phyloP scores from a whole-genome alignment of 2,888 invertebrate species.

The Ophion slaviceki region DNA sequence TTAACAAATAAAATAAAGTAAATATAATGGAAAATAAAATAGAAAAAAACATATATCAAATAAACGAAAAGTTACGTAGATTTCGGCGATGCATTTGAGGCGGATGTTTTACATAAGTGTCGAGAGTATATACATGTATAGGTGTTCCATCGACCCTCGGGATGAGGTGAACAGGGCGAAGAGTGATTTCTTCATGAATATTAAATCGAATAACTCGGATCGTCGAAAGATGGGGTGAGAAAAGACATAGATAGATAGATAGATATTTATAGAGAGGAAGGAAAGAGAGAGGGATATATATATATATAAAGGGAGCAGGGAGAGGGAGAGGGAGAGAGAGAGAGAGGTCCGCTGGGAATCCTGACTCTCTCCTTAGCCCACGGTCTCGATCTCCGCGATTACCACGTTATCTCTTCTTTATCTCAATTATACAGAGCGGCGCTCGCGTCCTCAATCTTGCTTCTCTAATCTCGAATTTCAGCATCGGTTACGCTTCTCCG shows the following conservation, averaged over 20 bases:
- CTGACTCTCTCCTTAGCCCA: neutral
- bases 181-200: constrained; percentile 62
- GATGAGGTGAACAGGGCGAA: neutral
- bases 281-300: too few relatives aligned
- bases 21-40: too few relatives aligned
- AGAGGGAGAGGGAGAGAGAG: too few relatives aligned
- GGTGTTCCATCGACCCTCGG: neutral
- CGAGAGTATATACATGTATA: too few relatives aligned
- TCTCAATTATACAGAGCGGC: constrained; percentile 1
- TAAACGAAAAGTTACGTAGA: too few relatives aligned
- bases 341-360: constrained; percentile 7
- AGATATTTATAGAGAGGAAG: too few relatives aligned
- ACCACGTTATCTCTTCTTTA: constrained; percentile 9
- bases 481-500: constrained; percentile 1
- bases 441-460: constrained; percentile 43
- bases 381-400: neutral
- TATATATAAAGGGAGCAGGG: too few relatives aligned
- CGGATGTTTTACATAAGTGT: too few relatives aligned
- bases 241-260: too few relatives aligned
- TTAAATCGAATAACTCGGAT: constrained; percentile 59
- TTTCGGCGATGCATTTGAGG: too few relatives aligned
- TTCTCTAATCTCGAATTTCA: constrained; percentile 34
- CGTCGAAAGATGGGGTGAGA: neutral
- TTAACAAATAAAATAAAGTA: too few relatives aligned
- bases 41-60: too few relatives aligned